phyloP scores from a whole-genome alignment of 2,888 invertebrate species.

The Lycaena phlaeas region DNA sequence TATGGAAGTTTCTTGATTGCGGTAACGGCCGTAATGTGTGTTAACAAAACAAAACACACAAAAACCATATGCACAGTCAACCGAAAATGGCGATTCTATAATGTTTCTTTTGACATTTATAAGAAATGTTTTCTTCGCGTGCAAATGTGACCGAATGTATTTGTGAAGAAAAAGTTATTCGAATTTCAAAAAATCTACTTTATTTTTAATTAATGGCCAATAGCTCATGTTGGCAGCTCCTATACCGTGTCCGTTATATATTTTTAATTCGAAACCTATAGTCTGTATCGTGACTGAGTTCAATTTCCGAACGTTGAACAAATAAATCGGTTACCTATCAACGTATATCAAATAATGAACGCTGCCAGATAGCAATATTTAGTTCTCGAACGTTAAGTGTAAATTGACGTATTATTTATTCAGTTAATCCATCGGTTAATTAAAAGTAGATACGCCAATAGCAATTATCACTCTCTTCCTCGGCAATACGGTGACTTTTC shows the following conservation, averaged over 20 bases:
- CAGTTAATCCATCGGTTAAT: slow-evolving; percentile 52
- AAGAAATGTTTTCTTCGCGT: slow-evolving; percentile 18
- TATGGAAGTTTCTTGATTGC: not conserved
- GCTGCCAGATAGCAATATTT: slow-evolving; percentile 25
- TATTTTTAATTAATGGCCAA: slow-evolving; percentile 19
- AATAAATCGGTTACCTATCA: slow-evolving; percentile 47
- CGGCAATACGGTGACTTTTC: slow-evolving; percentile 33
- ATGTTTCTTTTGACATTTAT: slow-evolving; percentile 20
- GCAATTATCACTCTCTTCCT: slow-evolving; percentile 50
- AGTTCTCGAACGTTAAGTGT: slow-evolving; percentile 32
- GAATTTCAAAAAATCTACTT: slow-evolving; percentile 20
- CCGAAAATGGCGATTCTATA: slow-evolving; percentile 12
- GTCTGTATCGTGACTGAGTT: slow-evolving; percentile 28
- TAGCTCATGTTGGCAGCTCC: slow-evolving; percentile 13
- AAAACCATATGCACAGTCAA: slow-evolving; percentile 14
- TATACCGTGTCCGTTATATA: slow-evolving; percentile 18
- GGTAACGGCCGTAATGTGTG: not conserved
- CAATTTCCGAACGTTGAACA: slow-evolving; percentile 28
- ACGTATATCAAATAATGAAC: slow-evolving; percentile 33
- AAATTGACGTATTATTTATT: slow-evolving; percentile 47
- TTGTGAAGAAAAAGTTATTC: slow-evolving; percentile 17
- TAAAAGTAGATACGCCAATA: slow-evolving; percentile 45
- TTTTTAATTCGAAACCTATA: slow-evolving; percentile 24
- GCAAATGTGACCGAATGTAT: slow-evolving; percentile 17
- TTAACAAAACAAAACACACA: not conserved